Base-by-base conservation (phyloP, 2,888 invertebrate genomes). In the Formica aserva region DNA sequence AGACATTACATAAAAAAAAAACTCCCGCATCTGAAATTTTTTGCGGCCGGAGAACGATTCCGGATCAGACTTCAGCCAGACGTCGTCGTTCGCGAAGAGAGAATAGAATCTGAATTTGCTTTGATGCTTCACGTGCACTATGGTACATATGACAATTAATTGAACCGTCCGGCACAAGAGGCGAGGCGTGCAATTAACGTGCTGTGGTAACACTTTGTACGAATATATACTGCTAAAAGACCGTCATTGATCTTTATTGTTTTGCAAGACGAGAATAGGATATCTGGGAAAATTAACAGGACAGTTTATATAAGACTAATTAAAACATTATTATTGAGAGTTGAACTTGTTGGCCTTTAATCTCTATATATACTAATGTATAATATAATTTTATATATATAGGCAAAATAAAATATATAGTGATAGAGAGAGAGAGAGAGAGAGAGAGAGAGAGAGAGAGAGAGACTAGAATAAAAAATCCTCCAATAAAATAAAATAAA, bases 51-150 rank as follows among this genome's bases (percentile, higher is more conserved):
- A 75, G 60, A 38, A 81, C 32, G 52, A 76, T 38, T 76, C 38
- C 38, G 35, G 4, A 9, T 41, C 26, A 85, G 85, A 83, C 72
- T 38, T 2, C 13, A 41, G n/a, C 83, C 60, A 85, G 77, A 83
- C 62, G 26, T 38, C 15, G 18, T 48, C 66, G 38, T 32, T 9
- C 38, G 26, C 11, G 8, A 18, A 8, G 26, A 26, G 48, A 52
- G 18, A 66, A 22, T 65, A 65, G 32, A 48, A 32, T 76, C 9
- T 67, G 22, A 13, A 26, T 2, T 35, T 35, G 11, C 55, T 48
- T 45, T 35, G 18, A 69, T 26, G 52, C 48, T 41, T 15, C 26
- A 71, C n/a, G 9, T 55, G 18, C 29, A 29, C 11, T 78, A 45
- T 22, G 38, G 41, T 38, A 72, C 52, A 55, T n/a, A 22, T 41